A percentile compares a stretch with the other conserved stretches of the same genome.
Evolutionary conservation across 2,113 vertebrate species (phyloP).

Genomic region (Seriola dumerili): DNA sequence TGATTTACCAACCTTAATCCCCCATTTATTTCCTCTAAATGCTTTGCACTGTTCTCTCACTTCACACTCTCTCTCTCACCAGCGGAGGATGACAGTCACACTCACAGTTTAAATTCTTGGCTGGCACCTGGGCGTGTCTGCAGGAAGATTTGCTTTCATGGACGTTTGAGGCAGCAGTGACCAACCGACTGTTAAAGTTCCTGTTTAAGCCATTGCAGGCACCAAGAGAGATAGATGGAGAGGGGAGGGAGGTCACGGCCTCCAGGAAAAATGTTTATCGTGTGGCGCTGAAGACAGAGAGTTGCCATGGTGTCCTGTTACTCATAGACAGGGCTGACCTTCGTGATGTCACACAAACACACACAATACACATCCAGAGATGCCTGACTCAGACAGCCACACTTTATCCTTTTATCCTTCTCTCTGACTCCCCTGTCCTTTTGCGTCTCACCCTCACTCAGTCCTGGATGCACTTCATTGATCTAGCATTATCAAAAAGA

Average conservation of each 20-base stretch:
- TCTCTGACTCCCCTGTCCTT: neutral
- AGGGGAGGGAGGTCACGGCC: constrained; percentile 20
- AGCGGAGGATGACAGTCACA: constrained; percentile 31
- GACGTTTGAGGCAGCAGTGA: constrained; percentile 54
- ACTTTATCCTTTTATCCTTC: constrained; percentile 35
- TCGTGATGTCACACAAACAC: constrained; percentile 13
- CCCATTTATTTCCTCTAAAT: constrained; percentile 28
- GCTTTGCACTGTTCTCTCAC: neutral
- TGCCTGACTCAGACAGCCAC: constrained; percentile 14
- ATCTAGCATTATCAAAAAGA: constrained; percentile 43
- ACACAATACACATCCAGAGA: neutral
- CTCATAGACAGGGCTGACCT: constrained; percentile 41
- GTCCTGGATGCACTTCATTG: constrained; percentile 37
- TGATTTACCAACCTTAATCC: constrained; percentile 35
- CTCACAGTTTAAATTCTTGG: constrained; percentile 54
- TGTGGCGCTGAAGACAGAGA: constrained; percentile 12
- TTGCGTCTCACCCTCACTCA: neutral
- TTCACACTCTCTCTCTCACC: neutral
- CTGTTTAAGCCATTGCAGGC: constrained; percentile 33
- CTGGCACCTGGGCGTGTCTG: constrained; percentile 45
- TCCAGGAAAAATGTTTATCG: constrained; percentile 13
- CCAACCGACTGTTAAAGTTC: constrained; percentile 61
- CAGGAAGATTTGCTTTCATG: constrained; percentile 56
- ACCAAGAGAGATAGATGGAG: neutral
- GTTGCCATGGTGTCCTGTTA: constrained; percentile 49